phyloP scores from a whole-genome alignment of 64 coral and sea anemone genomes.

The Hydrozoanthus tunicans region DNA sequence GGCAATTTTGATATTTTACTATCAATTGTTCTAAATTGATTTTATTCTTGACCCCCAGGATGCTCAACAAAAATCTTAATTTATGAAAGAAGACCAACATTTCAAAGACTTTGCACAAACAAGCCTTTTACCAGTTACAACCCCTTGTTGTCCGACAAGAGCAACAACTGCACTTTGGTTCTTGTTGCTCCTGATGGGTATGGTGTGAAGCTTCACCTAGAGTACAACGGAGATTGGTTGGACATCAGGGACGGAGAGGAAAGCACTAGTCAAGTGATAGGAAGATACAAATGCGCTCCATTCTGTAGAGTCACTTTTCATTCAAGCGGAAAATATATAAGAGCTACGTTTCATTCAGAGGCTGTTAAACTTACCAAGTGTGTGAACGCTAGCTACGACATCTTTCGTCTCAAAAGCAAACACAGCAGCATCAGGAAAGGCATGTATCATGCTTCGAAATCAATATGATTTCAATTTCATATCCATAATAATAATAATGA shows the following conservation, averaged over 20 bases:
- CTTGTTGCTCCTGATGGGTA: not conserved
- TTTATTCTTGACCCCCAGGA: too few species aligned
- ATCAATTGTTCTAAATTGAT: too few species aligned
- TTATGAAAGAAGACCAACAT: too few species aligned
- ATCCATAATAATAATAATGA: too few species aligned
- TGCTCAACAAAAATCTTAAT: too few species aligned
- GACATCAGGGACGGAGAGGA: not conserved
- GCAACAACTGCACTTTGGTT: not conserved
- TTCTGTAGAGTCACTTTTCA: not conserved
- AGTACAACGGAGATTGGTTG: not conserved
- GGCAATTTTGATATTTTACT: too few species aligned
- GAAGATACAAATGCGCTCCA: not conserved
- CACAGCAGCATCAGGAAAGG: not conserved
- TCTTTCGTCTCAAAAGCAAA: not conserved
- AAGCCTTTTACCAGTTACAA: too few species aligned
- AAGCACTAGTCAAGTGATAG: not conserved
- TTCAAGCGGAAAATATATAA: not conserved
- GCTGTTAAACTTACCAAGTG: not conserved
- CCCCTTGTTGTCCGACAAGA: too few species aligned
- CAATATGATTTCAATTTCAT: too few species aligned
- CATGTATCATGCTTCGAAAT: too few species aligned
- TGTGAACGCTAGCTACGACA: not conserved
- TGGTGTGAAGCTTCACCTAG: not conserved
- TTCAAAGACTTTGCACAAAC: too few species aligned
- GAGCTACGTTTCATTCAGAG: not conserved